phyloP scores from a whole-genome alignment of 2,888 invertebrate species.

The Chrysina gloriosa region DNA sequence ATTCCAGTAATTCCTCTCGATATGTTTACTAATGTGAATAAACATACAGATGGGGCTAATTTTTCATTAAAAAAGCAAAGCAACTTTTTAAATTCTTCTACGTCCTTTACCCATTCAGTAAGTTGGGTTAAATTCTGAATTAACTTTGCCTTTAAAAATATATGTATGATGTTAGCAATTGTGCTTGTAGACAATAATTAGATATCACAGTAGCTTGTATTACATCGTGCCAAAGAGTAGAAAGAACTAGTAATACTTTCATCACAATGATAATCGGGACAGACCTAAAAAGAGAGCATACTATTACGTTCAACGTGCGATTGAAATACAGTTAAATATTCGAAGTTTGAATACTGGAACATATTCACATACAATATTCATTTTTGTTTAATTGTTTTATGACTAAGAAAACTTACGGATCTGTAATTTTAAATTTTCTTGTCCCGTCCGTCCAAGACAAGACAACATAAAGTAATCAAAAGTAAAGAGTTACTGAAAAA shows the following conservation, averaged over 20 bases:
- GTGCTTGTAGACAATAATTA: constrained; percentile 85
- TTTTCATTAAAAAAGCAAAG: constrained; percentile 82
- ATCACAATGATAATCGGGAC: constrained; percentile 65
- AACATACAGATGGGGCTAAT: constrained; percentile 79
- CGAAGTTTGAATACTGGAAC: too few species aligned
- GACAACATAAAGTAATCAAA: too few species aligned
- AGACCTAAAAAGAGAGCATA: constrained; percentile 65
- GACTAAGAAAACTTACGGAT: too few species aligned
- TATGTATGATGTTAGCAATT: constrained; percentile 79
- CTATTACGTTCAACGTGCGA: not conserved
- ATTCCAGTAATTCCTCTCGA: constrained; percentile 79
- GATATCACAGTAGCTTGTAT: constrained; percentile 85
- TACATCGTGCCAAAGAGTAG: constrained; percentile 82
- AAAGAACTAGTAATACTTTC: constrained; percentile 73
- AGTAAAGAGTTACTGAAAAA: too few species aligned
- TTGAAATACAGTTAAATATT: not conserved
- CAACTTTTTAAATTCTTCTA: constrained; percentile 82
- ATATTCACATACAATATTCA: too few species aligned
- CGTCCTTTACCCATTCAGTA: constrained; percentile 84
- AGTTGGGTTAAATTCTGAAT: constrained; percentile 79
- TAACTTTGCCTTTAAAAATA: constrained; percentile 78
- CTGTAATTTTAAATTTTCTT: too few species aligned
- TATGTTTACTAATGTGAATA: constrained; percentile 80
- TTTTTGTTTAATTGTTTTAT: too few species aligned
- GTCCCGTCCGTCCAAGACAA: too few species aligned